Evolutionary conservation across 2,797 vertebrate species (phyloP).

Genomic region (Diplodus puntazzo): DNA sequence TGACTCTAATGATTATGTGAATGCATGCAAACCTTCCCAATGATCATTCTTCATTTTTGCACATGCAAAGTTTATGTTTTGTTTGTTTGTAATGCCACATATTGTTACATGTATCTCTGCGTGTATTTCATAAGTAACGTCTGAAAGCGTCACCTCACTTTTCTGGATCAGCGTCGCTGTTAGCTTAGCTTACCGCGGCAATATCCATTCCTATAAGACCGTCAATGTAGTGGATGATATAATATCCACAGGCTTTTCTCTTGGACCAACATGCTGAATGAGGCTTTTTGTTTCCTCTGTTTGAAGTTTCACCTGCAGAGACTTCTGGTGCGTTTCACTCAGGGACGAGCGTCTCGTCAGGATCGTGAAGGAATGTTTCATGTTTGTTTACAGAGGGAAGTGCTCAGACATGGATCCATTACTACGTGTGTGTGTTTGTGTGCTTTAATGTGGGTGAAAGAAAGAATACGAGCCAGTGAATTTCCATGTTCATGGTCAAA

Average conservation of each 20-base stretch:
- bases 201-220: conserved; percentile 34
- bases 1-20: neutral
- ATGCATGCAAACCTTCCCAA: neutral
- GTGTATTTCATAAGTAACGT: neutral
- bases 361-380: conserved; percentile 46
- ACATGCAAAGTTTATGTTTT: neutral
- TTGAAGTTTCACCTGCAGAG: conserved; percentile 44
- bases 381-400: conserved; percentile 58
- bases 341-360: conserved; percentile 37
- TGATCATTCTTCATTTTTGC: neutral
- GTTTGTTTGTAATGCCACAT: conserved; percentile 1
- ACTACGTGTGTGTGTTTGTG: conserved; percentile 1
- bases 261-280: conserved; percentile 27
- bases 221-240: conserved; percentile 30
- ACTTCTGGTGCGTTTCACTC: conserved; percentile 36
- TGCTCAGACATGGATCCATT: conserved; percentile 26
- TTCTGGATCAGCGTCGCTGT: conserved; percentile 37
- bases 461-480: conserved; percentile 4
- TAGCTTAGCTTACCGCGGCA: conserved; percentile 4
- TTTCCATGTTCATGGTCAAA: conserved; percentile 21
- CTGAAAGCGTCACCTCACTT: conserved; percentile 23
- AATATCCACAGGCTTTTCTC: conserved; percentile 21
- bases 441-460: neutral
- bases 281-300: conserved; percentile 51
- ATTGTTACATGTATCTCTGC: neutral